Base-by-base conservation (phyloP, 1,140 invertebrate species). In the Zophobas atratus region DNA sequence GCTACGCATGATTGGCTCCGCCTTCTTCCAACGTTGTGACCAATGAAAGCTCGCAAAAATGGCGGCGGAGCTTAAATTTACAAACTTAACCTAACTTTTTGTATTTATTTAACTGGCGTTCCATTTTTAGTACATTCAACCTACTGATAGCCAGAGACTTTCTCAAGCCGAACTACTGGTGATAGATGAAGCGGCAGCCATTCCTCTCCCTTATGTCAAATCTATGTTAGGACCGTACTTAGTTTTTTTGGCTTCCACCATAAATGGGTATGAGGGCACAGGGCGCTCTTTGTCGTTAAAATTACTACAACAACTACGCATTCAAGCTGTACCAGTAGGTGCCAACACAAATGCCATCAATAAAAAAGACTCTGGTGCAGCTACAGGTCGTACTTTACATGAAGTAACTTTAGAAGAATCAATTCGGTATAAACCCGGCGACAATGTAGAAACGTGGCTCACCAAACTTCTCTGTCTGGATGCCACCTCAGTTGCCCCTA, bases 211-310 rank as follows among this genome's bases (percentile, higher is more conserved):
- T 0, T 91, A 97, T 81, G 98, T 99, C 0, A 97, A 97, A 83
- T 91, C 93, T 49, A 93, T 99, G 85, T 89, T 97, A 70, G 97
- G 97, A 0, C 96, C 97, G 0, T 99, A 99, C 85, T 88, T 99
- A 43, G 95, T 98, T 1, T 97, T 99, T 85, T 92, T 99, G 84
- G 94, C 99, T 0, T 99, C 98, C 0, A 99, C 99, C 0, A 96
- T 99, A 39, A 98, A 98, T 86, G 98, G 97, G 84, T 99, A 99
- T 87, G 99, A 99, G 91, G 99, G 99, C 70, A 99, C 99, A 98
- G 98, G 98, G 0, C 89, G 98, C 33, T 99, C 97, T 1, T 88
- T 99, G 1, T 99, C 97, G 0, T 87, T 99, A 6, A 99, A 99
- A 89, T 88, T 99, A 1, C 92, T 99, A 20, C 93, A 98, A 79